Evolutionary conservation across 2,113 vertebrate species (phyloP).

Genomic region (Ginglymostoma cirratum): DNA sequence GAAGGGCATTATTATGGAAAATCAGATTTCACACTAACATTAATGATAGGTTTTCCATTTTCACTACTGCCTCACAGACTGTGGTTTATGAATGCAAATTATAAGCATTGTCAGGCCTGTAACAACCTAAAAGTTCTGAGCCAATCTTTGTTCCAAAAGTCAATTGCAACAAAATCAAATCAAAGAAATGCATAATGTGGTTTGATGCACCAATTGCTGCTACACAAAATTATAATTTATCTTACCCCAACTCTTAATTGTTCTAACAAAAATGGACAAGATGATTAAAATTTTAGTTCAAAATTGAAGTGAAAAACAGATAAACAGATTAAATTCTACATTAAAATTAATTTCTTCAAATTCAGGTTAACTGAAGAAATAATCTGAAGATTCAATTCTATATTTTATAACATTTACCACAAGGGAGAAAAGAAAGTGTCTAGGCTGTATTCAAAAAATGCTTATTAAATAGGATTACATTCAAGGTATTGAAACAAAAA

Average conservation of each 20-base stretch:
- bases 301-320: background rate
- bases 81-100: background rate
- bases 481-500: conserved; percentile 60
- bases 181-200: background rate
- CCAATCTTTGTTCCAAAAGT: background rate
- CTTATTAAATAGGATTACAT: conserved; percentile 22
- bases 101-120: background rate
- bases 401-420: too few relatives aligned
- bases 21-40: background rate
- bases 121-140: background rate
- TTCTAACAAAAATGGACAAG: conserved; percentile 44
- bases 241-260: conserved; percentile 44
- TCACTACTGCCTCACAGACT: background rate
- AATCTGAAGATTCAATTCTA: background rate
- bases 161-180: conserved; percentile 11
- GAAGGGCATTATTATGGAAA: background rate
- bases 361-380: background rate
- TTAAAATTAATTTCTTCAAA: background rate
- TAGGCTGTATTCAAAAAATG: conserved; percentile 44
- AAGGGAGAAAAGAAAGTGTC: too few relatives aligned
- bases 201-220: background rate
- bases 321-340: background rate
- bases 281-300: conserved; percentile 13
- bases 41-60: conserved; percentile 3
- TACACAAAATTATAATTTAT: background rate